Conservation (phyloP, 2,113 vertebrate species). For the Papio anubis region DNA sequence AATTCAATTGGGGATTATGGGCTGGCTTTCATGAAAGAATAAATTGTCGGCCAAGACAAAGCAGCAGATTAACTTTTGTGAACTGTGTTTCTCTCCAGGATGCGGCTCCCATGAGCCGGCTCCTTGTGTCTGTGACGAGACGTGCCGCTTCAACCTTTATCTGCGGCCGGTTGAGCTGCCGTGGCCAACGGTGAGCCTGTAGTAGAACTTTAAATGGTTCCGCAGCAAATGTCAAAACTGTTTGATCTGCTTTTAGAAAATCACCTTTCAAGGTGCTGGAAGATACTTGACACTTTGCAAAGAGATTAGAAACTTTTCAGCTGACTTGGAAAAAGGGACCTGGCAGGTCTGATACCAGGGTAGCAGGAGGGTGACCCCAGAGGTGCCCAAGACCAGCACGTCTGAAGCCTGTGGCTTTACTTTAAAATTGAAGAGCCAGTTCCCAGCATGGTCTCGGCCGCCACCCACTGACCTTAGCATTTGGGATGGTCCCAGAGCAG, state of each 20-base stretch:
- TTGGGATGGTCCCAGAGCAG: background rate
- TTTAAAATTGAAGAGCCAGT: background rate
- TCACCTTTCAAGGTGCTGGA: constrained; percentile 81
- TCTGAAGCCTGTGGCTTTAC: constrained; percentile 18
- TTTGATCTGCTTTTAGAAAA: constrained; percentile 85
- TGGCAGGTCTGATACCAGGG: constrained; percentile 31
- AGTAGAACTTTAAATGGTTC: constrained; percentile 78
- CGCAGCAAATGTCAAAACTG: constrained; percentile 84
- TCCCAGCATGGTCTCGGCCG: background rate
- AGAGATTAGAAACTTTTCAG: constrained; percentile 83
- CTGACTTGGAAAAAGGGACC: constrained; percentile 74
- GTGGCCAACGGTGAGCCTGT: constrained; percentile 52
- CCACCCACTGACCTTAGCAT: background rate
- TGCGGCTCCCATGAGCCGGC: constrained; percentile 67
- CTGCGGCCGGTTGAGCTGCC: constrained; percentile 71
- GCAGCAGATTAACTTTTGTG: constrained; percentile 78
- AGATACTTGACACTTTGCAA: constrained; percentile 82
- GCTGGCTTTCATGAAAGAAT: constrained; percentile 71
- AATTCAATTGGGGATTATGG: constrained; percentile 65
- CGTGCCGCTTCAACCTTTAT: constrained; percentile 77
- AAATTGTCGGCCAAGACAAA: constrained; percentile 66
- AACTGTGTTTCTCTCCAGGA: constrained; percentile 74
- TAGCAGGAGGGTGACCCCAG: constrained; percentile 2
- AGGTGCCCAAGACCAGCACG: background rate
- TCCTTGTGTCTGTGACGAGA: constrained; percentile 72